These are phyloP conservation scores for Eumerus sabulonum DNA, from an alignment of 2,888 invertebrate genomes.

Conservation along the genomic window DNA sequence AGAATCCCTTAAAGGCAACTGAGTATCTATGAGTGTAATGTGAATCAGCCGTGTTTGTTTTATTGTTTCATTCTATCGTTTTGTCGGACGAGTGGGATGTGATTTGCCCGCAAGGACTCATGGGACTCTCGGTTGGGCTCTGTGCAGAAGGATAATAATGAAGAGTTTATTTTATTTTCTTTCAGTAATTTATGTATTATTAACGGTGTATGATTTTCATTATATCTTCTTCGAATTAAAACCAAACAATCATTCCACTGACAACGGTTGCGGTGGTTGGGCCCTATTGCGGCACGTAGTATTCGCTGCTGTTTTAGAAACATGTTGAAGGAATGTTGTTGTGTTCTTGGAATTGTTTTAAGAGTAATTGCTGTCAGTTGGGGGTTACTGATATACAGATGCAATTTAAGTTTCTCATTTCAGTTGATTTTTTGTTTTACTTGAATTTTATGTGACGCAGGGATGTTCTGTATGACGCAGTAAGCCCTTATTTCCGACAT, in stretches of 20 bases:
- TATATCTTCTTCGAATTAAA: constrained; percentile 71
- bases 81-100: neutral
- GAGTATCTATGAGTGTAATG: constrained; percentile 19
- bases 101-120: constrained; percentile 44
- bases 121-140: constrained; percentile 16
- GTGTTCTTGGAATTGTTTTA: no score
- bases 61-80: neutral
- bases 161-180: constrained; percentile 71
- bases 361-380: no score
- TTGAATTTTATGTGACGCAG: no score
- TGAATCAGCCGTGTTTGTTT: constrained; percentile 43
- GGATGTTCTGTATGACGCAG: no score
- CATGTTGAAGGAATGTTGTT: no score
- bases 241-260: constrained; percentile 69
- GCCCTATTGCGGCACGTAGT: no score
- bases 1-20: constrained; percentile 2
- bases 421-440: no score
- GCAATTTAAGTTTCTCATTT: no score
- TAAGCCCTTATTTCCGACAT: no score
- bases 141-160: constrained; percentile 39
- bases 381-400: no score
- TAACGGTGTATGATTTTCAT: constrained; percentile 71
- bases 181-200: constrained; percentile 71
- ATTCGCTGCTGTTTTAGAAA: no score
- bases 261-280: neutral